Evolutionary conservation across 1,140 invertebrate species (phyloP).

Genomic region (Aplysia californica): DNA sequence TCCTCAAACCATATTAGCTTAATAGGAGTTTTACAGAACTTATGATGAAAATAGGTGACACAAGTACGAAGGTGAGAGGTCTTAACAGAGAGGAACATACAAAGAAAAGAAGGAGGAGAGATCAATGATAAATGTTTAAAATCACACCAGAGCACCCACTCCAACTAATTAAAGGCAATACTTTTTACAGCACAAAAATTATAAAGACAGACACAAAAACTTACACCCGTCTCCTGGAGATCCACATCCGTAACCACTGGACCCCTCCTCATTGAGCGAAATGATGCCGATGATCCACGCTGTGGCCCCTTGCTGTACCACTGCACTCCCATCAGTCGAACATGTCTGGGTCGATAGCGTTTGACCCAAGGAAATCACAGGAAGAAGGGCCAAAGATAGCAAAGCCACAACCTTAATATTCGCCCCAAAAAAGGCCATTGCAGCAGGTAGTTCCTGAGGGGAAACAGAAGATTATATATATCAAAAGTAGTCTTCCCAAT

Average conservation of each 20-base stretch:
- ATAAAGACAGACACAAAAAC: not conserved
- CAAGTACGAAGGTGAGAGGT: not conserved
- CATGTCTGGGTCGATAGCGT: slow-evolving; percentile 40
- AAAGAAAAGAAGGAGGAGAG: not conserved
- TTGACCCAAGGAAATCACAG: not conserved
- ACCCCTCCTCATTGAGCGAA: slow-evolving; percentile 36
- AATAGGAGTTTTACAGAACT: not conserved
- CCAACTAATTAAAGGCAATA: not conserved
- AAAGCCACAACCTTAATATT: not conserved
- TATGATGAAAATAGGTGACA: not conserved
- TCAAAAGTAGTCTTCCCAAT: not conserved
- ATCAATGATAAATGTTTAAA: not conserved
- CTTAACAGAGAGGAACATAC: not conserved
- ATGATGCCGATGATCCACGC: slow-evolving; percentile 54
- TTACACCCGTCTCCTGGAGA: slow-evolving; percentile 39
- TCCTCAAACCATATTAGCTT: no score
- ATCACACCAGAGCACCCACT: not conserved
- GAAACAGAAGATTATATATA: not conserved
- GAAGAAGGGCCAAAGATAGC: not conserved
- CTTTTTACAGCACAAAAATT: not conserved
- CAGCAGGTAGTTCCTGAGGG: not conserved
- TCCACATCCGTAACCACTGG: slow-evolving; percentile 54
- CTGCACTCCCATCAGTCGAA: slow-evolving; percentile 23
- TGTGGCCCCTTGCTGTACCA: slow-evolving; percentile 46
- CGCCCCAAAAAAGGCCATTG: not conserved